Evolutionary conservation across 2,888 invertebrate species (phyloP), one percentile per base, ranked within the genome.

Genomic region (Machimus atricapillus): DNA sequence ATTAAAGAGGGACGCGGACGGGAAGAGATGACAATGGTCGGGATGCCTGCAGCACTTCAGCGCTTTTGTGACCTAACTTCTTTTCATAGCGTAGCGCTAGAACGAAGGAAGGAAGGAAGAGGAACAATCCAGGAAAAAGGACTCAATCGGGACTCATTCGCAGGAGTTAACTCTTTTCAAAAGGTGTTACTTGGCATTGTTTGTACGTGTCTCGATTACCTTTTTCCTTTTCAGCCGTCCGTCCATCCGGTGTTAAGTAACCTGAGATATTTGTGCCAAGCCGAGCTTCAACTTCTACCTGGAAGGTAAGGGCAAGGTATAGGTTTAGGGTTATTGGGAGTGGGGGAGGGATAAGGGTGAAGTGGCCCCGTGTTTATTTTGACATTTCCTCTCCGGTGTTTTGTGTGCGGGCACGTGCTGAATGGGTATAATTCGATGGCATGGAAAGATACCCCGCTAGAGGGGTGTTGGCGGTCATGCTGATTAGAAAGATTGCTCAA

Each of bases 401-500:
- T 37, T 31, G 6, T 34, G 31, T 19, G 37, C 19, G 16, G 31
- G 58, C 66, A 66, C 66, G 37, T 83, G 58, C 37, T 66, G 83
- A 66, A 83, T 78, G 78, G 66, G 23, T 46, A n/a, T n/a, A 83
- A 37, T 40, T n/a, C 66, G 83, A 66, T 66, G 83, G 66, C 58
- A 40, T 40, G 83, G 40, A 66, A 83, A 19, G 83, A 83, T 83
- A 83, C 19, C n/a, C n/a, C 34, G 23, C n/a, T n/a, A 0, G 6
- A 23, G 23, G 78, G 40, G 78, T 23, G 83, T 58, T 83, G 58
- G 66, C 66, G 66, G 66, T 23, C 66, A 66, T 66, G 66, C 23
- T 66, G 66, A 66, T 66, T 66, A 66, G 66, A 66, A 82, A 12
- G 78, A 78, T 78, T 78, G 78, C 78, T 78, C 78, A 78, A 78